Evolutionary conservation across 2,888 invertebrate species (phyloP).

Genomic region (Pammene aurita): DNA sequence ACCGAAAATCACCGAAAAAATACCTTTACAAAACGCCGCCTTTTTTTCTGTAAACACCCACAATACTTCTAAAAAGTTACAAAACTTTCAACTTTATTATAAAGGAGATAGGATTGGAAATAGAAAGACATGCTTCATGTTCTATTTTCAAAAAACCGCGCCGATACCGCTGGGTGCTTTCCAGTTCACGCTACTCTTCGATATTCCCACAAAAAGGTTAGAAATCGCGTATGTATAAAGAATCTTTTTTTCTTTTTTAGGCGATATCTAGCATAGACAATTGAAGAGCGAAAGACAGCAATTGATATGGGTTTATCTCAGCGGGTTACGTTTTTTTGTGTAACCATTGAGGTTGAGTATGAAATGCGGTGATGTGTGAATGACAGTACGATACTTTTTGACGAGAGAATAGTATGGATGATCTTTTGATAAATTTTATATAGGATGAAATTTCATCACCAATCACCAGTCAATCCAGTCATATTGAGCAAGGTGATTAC

Average conservation of each 20-base stretch:
- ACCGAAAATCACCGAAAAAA: constrained; percentile 43
- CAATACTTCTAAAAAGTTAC: not conserved
- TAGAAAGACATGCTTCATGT: not conserved
- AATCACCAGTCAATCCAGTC: no score
- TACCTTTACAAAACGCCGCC: constrained; percentile 34
- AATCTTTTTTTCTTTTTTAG: constrained; percentile 42
- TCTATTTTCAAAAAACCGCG: constrained; percentile 39
- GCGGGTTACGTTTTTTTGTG: constrained; percentile 54
- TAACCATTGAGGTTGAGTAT: constrained; percentile 53
- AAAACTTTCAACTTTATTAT: not conserved
- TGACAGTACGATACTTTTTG: constrained; percentile 51
- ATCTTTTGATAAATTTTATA: not conserved
- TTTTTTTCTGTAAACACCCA: constrained; percentile 16
- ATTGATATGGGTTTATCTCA: constrained; percentile 59
- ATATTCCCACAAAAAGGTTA: constrained; percentile 42
- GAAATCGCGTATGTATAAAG: constrained; percentile 34
- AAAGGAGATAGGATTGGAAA: not conserved
- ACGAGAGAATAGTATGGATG: constrained; percentile 31
- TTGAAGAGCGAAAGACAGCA: constrained; percentile 50
- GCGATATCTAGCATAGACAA: constrained; percentile 38
- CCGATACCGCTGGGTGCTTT: constrained; percentile 37
- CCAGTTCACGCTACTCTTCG: constrained; percentile 34
- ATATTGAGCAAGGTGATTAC: no score
- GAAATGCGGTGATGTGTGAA: constrained; percentile 63
- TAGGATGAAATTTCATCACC: no score